phyloP scores from a whole-genome alignment of 2,113 vertebrate species.

The Silurus asotus region DNA sequence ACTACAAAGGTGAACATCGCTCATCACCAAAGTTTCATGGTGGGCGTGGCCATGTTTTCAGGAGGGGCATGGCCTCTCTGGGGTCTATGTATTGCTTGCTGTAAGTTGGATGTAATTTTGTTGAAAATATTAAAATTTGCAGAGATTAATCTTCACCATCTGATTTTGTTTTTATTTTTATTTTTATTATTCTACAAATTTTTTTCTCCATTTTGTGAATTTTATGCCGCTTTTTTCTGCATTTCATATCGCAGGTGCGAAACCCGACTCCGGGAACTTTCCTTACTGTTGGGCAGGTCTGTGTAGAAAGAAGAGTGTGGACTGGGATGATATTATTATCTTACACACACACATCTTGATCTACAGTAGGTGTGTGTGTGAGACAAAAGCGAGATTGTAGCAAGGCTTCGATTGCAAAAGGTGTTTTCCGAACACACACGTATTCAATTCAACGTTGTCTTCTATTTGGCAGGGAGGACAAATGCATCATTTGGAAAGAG shows the following conservation, averaged over 20 bases:
- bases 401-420: constrained; percentile 53
- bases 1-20: not conserved
- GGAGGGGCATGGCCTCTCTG: not conserved
- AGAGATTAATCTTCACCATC: not conserved
- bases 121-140: not conserved
- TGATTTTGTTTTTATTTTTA: not conserved
- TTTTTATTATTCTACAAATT: not conserved
- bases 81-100: not conserved
- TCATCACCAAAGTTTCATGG: not conserved
- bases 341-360: constrained; percentile 45
- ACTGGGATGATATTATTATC: not conserved
- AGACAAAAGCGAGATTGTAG: constrained; percentile 87
- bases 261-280: not conserved
- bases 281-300: not conserved
- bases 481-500: constrained; percentile 36
- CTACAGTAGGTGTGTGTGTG: constrained; percentile 47
- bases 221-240: not conserved
- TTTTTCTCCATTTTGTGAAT: not conserved
- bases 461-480: constrained; percentile 68
- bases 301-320: not conserved
- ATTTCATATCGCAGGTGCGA: not conserved
- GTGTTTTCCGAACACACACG: constrained; percentile 72
- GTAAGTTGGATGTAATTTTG: not conserved
- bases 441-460: constrained; percentile 83
- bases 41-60: not conserved